Evolutionary conservation across 2,888 invertebrate species (phyloP), one percentile per base, ranked within the genome.

Genomic region (Aricia artaxerxes): DNA sequence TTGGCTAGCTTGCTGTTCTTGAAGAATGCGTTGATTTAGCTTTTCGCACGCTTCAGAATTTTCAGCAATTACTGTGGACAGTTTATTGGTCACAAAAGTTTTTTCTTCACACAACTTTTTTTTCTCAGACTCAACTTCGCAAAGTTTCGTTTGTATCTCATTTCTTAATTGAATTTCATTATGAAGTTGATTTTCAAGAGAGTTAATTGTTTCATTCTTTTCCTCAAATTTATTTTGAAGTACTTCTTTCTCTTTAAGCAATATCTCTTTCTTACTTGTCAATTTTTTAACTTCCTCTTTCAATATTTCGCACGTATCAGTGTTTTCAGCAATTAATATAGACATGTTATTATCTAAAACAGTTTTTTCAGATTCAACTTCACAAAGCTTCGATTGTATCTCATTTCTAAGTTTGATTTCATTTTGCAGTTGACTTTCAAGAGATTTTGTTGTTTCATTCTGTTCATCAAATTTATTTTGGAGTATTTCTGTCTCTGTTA

Each of bases 1-100:
- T 2, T 57, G 31, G 16, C 31, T 72, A 81, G 80, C 79, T 69
- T 85, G 86, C 79, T 85, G 84, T 80, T 86, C 85, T 69, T 85
- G 83, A 64, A 13, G 11, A 35, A 78, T 69, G n/a, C 35, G 73
- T 73, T 53, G 35, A 49, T 49, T 49, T 49, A 49, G 49, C 49
- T 49, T 57, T 57, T 57, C 57, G 1, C 57, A 57, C 11, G 57
- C 16, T 4, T 57, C 4, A 3, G 16, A 13, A 3, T 57, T 16
- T 16, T 57, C 57, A 57, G 57, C 57, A 57, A 4, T 57, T 57
- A 57, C 57, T 57, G 16, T 16, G 3, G 57, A 57, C 16, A 57
- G 13, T 57, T 57, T 57, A 57, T 57, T 16, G 13, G 57, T 57
- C 57, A 57, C 11, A 16, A 2, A 16, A 57, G 13, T 16, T 4